Percentiles rank a stretch among this genome's conserved stretches.
These are phyloP conservation scores for Entelurus aequoreus DNA, from an alignment of 2,113 vertebrate genomes.

Conservation along the genomic window DNA sequence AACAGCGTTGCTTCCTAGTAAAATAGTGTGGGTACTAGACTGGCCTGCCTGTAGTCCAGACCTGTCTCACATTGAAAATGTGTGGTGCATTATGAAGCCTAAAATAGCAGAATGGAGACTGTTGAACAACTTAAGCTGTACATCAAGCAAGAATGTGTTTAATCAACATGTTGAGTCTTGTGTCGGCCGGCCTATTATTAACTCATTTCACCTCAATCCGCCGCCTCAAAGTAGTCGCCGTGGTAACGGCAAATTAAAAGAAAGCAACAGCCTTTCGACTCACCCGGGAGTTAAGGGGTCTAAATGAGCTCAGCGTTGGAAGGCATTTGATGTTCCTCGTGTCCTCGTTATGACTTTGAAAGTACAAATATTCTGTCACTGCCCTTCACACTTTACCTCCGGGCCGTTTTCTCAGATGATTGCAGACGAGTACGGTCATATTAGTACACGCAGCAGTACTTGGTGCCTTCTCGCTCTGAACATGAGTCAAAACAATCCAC, in stretches of 20 bases:
- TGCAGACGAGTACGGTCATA: slow-evolving; percentile 40
- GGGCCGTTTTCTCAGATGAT: slow-evolving; percentile 24
- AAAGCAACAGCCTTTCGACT: slow-evolving; percentile 6
- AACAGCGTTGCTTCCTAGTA: too few relatives aligned
- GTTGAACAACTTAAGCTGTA: too few relatives aligned
- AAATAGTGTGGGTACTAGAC: too few relatives aligned
- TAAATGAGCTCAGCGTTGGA: not conserved
- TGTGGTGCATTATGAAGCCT: too few relatives aligned
- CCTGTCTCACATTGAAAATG: too few relatives aligned
- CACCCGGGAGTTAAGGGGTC: not conserved
- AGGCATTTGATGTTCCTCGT: not conserved
- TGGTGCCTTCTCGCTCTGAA: not conserved
- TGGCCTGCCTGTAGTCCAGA: too few relatives aligned
- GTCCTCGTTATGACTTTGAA: slow-evolving; percentile 15
- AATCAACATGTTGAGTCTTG: slow-evolving; percentile 1
- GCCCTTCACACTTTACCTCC: slow-evolving; percentile 26
- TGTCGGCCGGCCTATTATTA: not conserved
- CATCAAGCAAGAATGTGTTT: not conserved
- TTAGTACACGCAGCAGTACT: slow-evolving; percentile 8
- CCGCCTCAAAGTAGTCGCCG: slow-evolving; percentile 6
- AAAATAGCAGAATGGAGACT: too few relatives aligned
- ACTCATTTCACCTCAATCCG: not conserved
- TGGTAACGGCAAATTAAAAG: slow-evolving; percentile 12
- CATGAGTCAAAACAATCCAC: not conserved
- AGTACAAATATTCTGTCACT: slow-evolving; percentile 22